Conservation (phyloP, 1,140 invertebrate species). For the Dermatophagoides farinae region DNA sequence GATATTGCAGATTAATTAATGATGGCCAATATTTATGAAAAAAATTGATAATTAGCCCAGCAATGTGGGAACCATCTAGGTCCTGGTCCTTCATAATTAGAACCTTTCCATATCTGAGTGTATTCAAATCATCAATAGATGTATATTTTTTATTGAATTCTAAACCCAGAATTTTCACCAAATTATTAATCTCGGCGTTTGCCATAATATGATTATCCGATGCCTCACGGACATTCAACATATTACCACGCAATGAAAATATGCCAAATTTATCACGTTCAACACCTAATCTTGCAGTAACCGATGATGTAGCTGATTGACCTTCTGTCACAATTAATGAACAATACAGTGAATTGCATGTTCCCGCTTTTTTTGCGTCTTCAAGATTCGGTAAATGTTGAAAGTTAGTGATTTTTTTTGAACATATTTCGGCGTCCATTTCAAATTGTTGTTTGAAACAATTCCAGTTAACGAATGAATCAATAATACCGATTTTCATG, state of each 20-base stretch:
- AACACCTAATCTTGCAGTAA: conserved; percentile 82
- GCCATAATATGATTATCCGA: conserved; percentile 89
- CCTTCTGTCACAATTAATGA: conserved; percentile 96
- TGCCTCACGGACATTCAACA: conserved; percentile 92
- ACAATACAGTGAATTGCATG: conserved; percentile 32
- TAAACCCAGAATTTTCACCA: conserved; percentile 82
- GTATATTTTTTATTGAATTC: conserved; percentile 95
- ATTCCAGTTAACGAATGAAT: too few species aligned
- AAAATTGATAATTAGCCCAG: conserved; percentile 95
- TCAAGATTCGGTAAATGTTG: conserved; percentile 91
- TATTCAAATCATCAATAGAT: conserved; percentile 63
- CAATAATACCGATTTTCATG: too few species aligned
- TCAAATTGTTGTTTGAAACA: too few species aligned
- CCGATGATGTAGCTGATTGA: conserved; percentile 97
- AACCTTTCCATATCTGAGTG: conserved; percentile 78
- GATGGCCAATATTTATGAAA: conserved; percentile 96
- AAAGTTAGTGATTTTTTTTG: conserved; percentile 76
- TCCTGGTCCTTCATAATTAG: conserved; percentile 99
- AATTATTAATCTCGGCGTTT: conserved; percentile 91
- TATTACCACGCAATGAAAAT: conserved; percentile 92
- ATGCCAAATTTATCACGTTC: too few species aligned
- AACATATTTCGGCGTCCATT: conserved; percentile 59
- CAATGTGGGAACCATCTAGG: conserved; percentile 95
- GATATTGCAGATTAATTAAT: conserved; percentile 49
- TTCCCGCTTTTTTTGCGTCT: conserved; percentile 92